These are phyloP conservation scores for Alectura lathami DNA, from an alignment of 2,113 vertebrate genomes.

Conservation along the genomic window DNA sequence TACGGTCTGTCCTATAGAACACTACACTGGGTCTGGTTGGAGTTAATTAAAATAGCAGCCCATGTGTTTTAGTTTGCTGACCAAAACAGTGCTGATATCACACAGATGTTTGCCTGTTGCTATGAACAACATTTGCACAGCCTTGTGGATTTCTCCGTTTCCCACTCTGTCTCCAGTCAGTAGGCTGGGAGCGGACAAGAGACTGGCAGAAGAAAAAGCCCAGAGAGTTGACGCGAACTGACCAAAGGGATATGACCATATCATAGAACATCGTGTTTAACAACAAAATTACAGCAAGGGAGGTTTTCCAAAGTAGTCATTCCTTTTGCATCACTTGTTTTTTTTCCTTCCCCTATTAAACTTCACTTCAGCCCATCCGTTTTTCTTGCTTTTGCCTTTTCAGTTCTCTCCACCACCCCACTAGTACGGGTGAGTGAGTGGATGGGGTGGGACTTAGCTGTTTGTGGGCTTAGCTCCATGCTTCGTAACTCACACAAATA, in stretches of 20 bases:
- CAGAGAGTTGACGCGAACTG: not conserved
- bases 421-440: rapidly evolving
- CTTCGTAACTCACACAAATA: not conserved
- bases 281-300: not conserved
- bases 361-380: not conserved
- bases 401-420: not conserved
- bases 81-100: not conserved
- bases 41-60: no score
- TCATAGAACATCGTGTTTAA: not conserved
- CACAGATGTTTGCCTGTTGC: not conserved
- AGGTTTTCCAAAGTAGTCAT: not conserved
- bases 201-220: not conserved
- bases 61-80: not conserved
- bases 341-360: not conserved
- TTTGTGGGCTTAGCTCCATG: rapidly evolving
- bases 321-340: not conserved
- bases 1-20: not conserved
- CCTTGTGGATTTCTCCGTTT: not conserved
- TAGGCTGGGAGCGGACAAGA: not conserved
- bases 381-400: not conserved
- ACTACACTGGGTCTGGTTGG: not conserved
- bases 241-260: not conserved
- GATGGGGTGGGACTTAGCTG: not conserved
- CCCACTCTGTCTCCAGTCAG: not conserved
- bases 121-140: not conserved